Evolutionary conservation across 2,888 invertebrate genomes (phyloP).

Genomic region (Sympetrum striolatum): DNA sequence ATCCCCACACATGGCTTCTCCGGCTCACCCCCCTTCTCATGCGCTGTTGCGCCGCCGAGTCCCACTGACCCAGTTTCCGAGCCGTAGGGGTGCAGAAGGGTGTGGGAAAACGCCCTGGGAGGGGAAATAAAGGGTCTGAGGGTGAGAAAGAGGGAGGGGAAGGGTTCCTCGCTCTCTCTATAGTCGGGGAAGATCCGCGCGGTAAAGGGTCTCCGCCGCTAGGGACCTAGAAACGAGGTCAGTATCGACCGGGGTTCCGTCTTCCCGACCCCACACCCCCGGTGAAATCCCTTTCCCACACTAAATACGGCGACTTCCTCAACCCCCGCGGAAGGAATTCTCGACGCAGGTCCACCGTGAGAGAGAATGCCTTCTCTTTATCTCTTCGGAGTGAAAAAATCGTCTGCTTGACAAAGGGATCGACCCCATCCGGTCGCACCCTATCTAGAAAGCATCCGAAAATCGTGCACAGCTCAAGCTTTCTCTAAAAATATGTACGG

Average conservation of each 20-base stretch:
- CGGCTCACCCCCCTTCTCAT: not conserved
- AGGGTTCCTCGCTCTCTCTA: not conserved
- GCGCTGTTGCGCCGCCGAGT: slow-evolving; percentile 27
- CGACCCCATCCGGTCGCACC: not conserved
- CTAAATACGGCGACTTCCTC: not conserved
- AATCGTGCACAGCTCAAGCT: not conserved
- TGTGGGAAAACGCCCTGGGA: no score
- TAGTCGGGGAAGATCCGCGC: not conserved
- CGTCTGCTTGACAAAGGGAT: not conserved
- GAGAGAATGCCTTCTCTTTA: not conserved
- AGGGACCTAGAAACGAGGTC: slow-evolving; percentile 15
- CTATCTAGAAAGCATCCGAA: not conserved
- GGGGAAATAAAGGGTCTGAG: not conserved
- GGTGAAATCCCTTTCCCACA: not conserved
- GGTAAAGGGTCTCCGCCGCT: not conserved
- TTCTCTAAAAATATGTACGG: not conserved
- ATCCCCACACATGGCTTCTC: not conserved
- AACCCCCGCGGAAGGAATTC: not conserved
- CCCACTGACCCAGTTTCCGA: slow-evolving; percentile 23
- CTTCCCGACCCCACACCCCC: not conserved
- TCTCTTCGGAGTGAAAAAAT: not conserved
- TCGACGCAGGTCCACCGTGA: not conserved
- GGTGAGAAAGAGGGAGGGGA: not conserved
- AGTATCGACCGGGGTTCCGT: slow-evolving; percentile 32
- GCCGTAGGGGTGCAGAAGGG: not conserved